These are phyloP conservation scores for Euschistus heros DNA, from an alignment of 1,140 invertebrate genomes.

Conservation along the genomic window DNA sequence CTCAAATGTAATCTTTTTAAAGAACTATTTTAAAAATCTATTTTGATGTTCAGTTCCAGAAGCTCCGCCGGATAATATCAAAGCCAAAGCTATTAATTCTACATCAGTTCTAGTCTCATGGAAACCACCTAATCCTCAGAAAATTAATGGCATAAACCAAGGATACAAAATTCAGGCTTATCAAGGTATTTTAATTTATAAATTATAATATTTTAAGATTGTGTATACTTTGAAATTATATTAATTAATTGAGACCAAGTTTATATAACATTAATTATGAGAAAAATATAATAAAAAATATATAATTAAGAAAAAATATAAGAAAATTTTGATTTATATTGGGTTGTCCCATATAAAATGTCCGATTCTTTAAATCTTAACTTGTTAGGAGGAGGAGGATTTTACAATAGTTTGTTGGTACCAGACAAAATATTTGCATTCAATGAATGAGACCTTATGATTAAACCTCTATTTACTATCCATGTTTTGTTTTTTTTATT, in stretches of 20 bases:
- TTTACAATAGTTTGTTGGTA: too few species aligned
- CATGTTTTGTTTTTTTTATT: too few species aligned
- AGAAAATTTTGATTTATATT: neutral
- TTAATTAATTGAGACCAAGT: neutral
- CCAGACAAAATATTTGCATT: too few species aligned
- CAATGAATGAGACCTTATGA: too few species aligned
- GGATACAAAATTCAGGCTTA: slow-evolving; percentile 94
- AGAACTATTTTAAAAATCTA: neutral
- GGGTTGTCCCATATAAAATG: too few species aligned
- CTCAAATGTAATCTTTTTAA: neutral
- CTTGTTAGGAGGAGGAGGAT: too few species aligned
- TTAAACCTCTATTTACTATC: too few species aligned
- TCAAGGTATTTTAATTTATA: slow-evolving; percentile 39
- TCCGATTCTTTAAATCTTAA: too few species aligned
- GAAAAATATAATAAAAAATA: too few species aligned
- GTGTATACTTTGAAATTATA: neutral
- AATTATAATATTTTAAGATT: neutral
- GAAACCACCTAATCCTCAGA: slow-evolving; percentile 88
- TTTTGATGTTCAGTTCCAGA: slow-evolving; percentile 55
- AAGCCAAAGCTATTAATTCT: slow-evolving; percentile 72
- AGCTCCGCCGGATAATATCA: slow-evolving; percentile 73
- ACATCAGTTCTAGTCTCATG: slow-evolving; percentile 73
- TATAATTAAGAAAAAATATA: neutral
- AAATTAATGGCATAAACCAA: slow-evolving; percentile 97
- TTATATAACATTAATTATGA: neutral